Conservation (phyloP, 2,797 vertebrate genomes). For the Pseudochromis fuscus region DNA sequence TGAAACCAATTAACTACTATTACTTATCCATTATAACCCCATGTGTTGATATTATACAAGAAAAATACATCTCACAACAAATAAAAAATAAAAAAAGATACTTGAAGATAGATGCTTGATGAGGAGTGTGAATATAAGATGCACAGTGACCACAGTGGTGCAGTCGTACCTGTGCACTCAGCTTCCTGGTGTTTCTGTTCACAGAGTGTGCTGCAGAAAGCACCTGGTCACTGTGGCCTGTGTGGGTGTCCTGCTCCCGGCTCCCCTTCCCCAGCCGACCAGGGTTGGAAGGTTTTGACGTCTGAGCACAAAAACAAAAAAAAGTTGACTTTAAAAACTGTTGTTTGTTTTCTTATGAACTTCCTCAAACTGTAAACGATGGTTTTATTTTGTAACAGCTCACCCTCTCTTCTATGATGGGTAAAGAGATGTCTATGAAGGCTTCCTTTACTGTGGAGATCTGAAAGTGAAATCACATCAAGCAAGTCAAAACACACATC, state of each 20-base stretch:
- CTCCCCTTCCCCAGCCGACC: conserved; percentile 87
- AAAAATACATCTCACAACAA: too few species aligned
- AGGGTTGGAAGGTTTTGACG: conserved; percentile 91
- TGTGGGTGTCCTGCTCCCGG: conserved; percentile 82
- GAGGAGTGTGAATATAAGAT: background rate
- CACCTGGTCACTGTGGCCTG: conserved; percentile 77
- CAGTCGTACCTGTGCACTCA: conserved; percentile 76
- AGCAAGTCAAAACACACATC: background rate
- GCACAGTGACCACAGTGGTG: background rate
- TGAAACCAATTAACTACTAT: too few species aligned
- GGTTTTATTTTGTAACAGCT: conserved; percentile 69
- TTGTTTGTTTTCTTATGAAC: too few species aligned
- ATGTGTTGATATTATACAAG: too few species aligned
- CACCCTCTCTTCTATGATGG: conserved; percentile 98
- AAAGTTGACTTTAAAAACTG: too few species aligned
- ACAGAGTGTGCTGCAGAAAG: conserved; percentile 75
- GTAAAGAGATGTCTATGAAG: conserved; percentile 98
- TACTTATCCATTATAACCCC: too few species aligned
- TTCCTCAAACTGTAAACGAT: background rate
- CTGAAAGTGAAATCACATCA: conserved; percentile 79
- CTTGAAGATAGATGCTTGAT: background rate
- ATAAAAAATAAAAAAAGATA: background rate
- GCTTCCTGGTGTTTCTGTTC: conserved; percentile 86
- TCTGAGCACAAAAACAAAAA: conserved; percentile 76
- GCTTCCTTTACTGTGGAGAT: conserved; percentile 96